These are phyloP conservation scores for Apotomis capreana DNA, from an alignment of 2,888 invertebrate species.

Conservation along the genomic window DNA sequence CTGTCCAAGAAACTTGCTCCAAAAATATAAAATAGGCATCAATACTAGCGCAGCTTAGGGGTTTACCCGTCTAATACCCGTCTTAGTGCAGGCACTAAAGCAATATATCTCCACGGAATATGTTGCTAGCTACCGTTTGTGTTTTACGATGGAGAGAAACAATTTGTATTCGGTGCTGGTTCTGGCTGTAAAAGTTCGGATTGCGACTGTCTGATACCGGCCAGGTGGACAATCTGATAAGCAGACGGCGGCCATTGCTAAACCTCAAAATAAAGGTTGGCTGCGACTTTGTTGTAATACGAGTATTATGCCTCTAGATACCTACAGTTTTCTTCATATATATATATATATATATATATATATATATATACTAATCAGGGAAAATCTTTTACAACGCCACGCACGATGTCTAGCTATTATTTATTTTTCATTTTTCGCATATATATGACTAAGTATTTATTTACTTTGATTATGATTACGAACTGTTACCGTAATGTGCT, in stretches of 20 bases:
- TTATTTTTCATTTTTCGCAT: too few relatives aligned
- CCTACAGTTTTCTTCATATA: neutral
- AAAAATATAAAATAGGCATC: constrained; percentile 17
- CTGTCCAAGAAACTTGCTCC: neutral
- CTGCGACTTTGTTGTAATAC: constrained; percentile 6
- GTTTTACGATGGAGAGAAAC: constrained; percentile 75
- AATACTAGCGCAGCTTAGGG: constrained; percentile 8
- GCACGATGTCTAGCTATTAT: too few relatives aligned
- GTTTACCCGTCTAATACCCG: constrained; percentile 30
- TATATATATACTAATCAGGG: too few relatives aligned
- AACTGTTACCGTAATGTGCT: too few relatives aligned
- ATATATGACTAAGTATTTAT: too few relatives aligned
- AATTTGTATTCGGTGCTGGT: constrained; percentile 75
- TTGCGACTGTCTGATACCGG: constrained; percentile 59
- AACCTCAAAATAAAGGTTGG: constrained; percentile 12
- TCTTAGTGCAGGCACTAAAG: constrained; percentile 47
- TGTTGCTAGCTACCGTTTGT: constrained; percentile 57
- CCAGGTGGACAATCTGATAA: constrained; percentile 73
- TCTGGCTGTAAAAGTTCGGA: constrained; percentile 67
- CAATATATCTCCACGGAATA: constrained; percentile 63
- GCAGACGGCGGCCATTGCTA: constrained; percentile 50
- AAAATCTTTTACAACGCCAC: too few relatives aligned
- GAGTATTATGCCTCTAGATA: neutral
- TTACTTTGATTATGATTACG: too few relatives aligned
- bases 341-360: too few relatives aligned